Evolutionary conservation across 2,113 vertebrate species (phyloP).

Genomic region (Acanthochromis polyacanthus): DNA sequence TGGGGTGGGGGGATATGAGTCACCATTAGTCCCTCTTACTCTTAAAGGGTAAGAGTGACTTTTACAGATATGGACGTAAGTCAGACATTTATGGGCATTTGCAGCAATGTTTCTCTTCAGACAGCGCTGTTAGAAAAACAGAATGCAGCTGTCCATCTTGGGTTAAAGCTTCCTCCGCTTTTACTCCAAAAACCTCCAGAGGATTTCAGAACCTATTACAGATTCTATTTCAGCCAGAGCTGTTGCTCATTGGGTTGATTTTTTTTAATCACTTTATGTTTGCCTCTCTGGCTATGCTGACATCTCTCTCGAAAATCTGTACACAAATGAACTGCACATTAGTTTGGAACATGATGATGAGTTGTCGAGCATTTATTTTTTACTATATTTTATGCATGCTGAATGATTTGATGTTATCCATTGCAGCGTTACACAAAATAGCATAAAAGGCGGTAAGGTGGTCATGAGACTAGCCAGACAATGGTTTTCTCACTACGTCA

Average conservation of each 20-base stretch:
- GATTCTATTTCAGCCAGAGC: slow-evolving; percentile 46
- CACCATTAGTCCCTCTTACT: slow-evolving; percentile 29
- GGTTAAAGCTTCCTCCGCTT: slow-evolving; percentile 42
- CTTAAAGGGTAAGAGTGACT: slow-evolving; percentile 14
- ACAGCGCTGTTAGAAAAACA: slow-evolving; percentile 17
- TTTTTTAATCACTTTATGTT: slow-evolving; percentile 31
- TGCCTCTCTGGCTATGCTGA: background rate
- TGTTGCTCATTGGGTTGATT: slow-evolving; percentile 27
- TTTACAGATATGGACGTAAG: slow-evolving; percentile 2
- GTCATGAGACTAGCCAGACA: too few relatives aligned
- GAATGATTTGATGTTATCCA: too few relatives aligned
- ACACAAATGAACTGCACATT: too few relatives aligned
- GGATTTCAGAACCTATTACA: slow-evolving; percentile 47
- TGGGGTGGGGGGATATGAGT: background rate
- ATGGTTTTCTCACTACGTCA: too few relatives aligned
- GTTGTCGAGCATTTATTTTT: too few relatives aligned
- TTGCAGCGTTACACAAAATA: too few relatives aligned
- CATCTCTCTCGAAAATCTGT: too few relatives aligned
- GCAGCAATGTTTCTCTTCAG: slow-evolving; percentile 18
- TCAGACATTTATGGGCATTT: slow-evolving; percentile 35
- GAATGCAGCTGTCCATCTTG: slow-evolving; percentile 29
- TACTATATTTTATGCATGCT: too few relatives aligned
- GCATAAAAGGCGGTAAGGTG: too few relatives aligned
- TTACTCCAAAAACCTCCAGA: slow-evolving; percentile 48
- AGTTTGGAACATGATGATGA: too few relatives aligned